These are phyloP conservation scores for Rhagonycha lutea DNA, from an alignment of 2,888 invertebrate genomes.

Conservation along the genomic window DNA sequence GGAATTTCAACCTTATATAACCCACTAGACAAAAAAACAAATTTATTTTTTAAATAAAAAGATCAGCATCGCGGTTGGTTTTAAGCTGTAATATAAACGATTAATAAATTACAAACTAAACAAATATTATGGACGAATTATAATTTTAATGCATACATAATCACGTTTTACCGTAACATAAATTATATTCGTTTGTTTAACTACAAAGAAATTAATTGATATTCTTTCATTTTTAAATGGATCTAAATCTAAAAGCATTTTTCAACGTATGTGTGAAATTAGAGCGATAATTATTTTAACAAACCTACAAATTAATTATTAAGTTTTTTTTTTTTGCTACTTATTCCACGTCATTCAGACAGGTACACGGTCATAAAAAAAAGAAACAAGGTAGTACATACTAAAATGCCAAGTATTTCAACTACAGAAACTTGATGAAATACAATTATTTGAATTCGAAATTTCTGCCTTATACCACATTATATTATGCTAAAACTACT, in stretches of 20 bases:
- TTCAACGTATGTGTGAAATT: background rate
- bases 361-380: too few relatives aligned
- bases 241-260: background rate
- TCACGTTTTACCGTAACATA: conserved; percentile 44
- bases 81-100: conserved; percentile 46
- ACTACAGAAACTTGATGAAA: too few relatives aligned
- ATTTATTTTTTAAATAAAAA: conserved; percentile 7
- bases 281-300: background rate
- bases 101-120: conserved; percentile 54
- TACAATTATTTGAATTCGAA: too few relatives aligned
- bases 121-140: conserved; percentile 54
- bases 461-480: too few relatives aligned
- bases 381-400: too few relatives aligned
- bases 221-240: background rate
- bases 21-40: background rate
- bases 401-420: too few relatives aligned
- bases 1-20: conserved; percentile 3
- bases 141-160: conserved; percentile 53
- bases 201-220: background rate
- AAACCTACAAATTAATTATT: background rate
- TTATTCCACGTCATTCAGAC: too few relatives aligned
- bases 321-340: background rate
- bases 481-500: too few relatives aligned
- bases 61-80: conserved; percentile 42
- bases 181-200: conserved; percentile 43